These are phyloP conservation scores for Atherinomorus stipes DNA, from an alignment of 2,113 vertebrate genomes.

Conservation along the genomic window DNA sequence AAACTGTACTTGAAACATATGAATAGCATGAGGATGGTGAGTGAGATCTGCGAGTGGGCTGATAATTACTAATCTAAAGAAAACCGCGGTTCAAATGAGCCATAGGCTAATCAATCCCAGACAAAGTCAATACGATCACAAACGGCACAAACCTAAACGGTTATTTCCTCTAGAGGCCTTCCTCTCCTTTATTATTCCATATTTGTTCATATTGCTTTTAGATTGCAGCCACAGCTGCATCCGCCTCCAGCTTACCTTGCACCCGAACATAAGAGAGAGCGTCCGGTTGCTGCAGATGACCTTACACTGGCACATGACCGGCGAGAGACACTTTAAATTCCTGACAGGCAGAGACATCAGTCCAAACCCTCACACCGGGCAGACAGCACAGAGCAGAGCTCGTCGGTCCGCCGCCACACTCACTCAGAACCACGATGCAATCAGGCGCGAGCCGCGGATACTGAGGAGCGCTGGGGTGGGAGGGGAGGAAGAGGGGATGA, in stretches of 20 bases:
- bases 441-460: slow-evolving; percentile 34
- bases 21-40: background rate
- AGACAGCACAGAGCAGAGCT: slow-evolving; percentile 49
- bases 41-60: background rate
- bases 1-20: slow-evolving; percentile 29
- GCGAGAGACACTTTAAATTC: slow-evolving; percentile 86
- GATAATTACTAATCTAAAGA: slow-evolving; percentile 28
- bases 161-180: slow-evolving; percentile 29
- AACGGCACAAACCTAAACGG: background rate
- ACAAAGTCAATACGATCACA: slow-evolving; percentile 5
- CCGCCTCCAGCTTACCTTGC: slow-evolving; percentile 79
- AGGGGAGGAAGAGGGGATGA: background rate
- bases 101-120: background rate
- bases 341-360: slow-evolving; percentile 84
- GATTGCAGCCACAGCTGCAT: slow-evolving; percentile 1
- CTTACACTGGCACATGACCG: slow-evolving; percentile 89
- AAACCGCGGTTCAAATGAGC: slow-evolving; percentile 15
- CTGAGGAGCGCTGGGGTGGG: background rate
- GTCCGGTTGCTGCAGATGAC: slow-evolving; percentile 88
- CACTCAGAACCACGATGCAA: slow-evolving; percentile 41
- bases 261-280: slow-evolving; percentile 89
- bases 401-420: slow-evolving; percentile 54
- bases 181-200: background rate
- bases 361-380: slow-evolving; percentile 62
- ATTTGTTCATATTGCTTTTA: background rate